A percentile compares a stretch with the other conserved stretches of the same genome.
These are phyloP conservation scores for Rattus rattus DNA, from an alignment of 2,113 vertebrate species.

Conservation along the genomic window DNA sequence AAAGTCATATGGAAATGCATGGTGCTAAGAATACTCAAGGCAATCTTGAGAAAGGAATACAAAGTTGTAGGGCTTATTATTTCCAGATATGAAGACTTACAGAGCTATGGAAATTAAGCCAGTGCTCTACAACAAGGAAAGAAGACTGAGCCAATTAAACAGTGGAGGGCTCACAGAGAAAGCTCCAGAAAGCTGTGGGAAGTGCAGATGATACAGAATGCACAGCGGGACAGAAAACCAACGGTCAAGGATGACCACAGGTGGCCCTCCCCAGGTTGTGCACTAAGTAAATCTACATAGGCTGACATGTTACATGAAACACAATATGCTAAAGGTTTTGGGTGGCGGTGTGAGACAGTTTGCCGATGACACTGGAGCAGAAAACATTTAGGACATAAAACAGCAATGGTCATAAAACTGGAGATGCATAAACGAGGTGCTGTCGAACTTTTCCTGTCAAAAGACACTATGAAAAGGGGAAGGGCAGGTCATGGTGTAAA, in stretches of 20 bases:
- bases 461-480: background rate
- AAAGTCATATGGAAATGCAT: conserved; percentile 49
- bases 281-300: background rate
- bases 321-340: background rate
- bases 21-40: conserved; percentile 16
- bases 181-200: conserved; percentile 1
- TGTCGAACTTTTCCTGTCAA: conserved; percentile 20
- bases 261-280: background rate
- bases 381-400: background rate
- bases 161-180: background rate
- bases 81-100: background rate
- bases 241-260: background rate
- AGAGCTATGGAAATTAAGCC: background rate
- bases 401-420: background rate
- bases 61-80: background rate
- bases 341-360: background rate
- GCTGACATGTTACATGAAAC: background rate
- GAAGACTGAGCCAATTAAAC: background rate
- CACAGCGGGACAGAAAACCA: background rate
- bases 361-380: background rate
- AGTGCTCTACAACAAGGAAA: background rate
- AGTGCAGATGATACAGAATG: background rate
- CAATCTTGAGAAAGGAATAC: background rate
- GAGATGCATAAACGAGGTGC: background rate
- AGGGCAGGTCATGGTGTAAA: background rate